phyloP scores from a whole-genome alignment of 2,113 vertebrate species.

The Salvelinus namaycush region DNA sequence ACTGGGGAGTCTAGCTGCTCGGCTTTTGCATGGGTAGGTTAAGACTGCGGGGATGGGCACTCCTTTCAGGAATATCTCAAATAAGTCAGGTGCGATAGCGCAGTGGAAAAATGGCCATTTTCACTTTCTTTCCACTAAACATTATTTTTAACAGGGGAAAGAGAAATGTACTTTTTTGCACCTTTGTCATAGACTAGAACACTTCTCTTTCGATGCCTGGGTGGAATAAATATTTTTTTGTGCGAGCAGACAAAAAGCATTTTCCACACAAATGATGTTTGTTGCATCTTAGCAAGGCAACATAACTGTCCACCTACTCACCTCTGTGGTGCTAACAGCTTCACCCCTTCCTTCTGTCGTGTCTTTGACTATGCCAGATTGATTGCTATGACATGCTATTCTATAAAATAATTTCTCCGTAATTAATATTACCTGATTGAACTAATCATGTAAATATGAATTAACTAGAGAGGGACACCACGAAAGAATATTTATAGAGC shows the following conservation, averaged over 20 bases:
- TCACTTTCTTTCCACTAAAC: slow-evolving; percentile 11
- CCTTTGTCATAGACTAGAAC: slow-evolving; percentile 43
- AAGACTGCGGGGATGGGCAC: slow-evolving; percentile 56
- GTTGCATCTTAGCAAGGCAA: slow-evolving; percentile 56
- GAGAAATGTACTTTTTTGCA: slow-evolving; percentile 39
- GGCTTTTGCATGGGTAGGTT: slow-evolving; percentile 40
- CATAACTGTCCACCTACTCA: slow-evolving; percentile 49
- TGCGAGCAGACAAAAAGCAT: slow-evolving; percentile 18
- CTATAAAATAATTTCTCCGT: no score
- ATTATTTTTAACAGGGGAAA: background rate
- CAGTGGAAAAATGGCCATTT: slow-evolving; percentile 46
- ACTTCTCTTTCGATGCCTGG: no score
- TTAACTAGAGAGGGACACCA: no score
- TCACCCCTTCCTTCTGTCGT: background rate
- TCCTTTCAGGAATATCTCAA: slow-evolving; percentile 74
- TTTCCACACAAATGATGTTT: slow-evolving; percentile 47
- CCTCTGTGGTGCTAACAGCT: slow-evolving; percentile 47
- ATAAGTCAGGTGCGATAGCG: slow-evolving; percentile 76
- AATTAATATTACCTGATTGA: no score
- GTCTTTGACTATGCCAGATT: no score
- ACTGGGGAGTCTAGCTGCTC: slow-evolving; percentile 37
- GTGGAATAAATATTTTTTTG: no score
- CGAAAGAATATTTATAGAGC: no score
- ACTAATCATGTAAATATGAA: no score
- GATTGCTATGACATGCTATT: no score